Conservation (phyloP, 2,888 invertebrate species). For the Eurytoma californica region DNA sequence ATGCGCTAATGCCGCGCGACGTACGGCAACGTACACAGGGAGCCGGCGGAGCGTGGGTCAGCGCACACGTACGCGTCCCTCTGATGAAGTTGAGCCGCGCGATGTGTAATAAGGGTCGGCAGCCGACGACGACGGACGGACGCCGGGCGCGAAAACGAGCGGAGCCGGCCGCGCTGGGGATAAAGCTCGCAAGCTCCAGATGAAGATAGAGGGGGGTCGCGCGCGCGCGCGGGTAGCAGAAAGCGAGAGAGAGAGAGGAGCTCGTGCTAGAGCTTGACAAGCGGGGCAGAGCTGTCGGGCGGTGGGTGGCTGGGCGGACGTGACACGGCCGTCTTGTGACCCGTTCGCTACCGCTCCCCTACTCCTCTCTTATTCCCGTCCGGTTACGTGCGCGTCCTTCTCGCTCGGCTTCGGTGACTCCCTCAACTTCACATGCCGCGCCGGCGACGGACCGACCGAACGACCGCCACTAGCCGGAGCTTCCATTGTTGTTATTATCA, state of each 20-base stretch:
- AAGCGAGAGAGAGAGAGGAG: constrained; percentile 50
- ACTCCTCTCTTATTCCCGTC: constrained; percentile 55
- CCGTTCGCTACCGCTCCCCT: constrained; percentile 57
- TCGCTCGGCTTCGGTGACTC: constrained; percentile 59
- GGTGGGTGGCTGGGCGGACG: constrained; percentile 71
- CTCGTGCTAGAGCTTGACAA: constrained; percentile 65
- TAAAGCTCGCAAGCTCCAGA: constrained; percentile 33
- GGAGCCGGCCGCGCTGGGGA: constrained; percentile 18
- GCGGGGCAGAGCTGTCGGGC: constrained; percentile 68
- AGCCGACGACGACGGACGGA: constrained; percentile 58
- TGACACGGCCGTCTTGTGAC: constrained; percentile 74
- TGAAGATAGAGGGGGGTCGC: constrained; percentile 48
- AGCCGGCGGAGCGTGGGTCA: constrained; percentile 9
- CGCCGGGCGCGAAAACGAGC: constrained; percentile 55
- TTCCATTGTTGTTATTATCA: constrained; percentile 75
- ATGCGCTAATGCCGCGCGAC: constrained; percentile 13
- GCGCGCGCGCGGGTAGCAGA: constrained; percentile 31
- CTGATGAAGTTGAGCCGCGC: constrained; percentile 73
- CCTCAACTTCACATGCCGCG: constrained; percentile 64
- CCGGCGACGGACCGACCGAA: constrained; percentile 58
- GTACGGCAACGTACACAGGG: neutral
- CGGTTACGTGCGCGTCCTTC: constrained; percentile 52
- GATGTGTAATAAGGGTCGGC: constrained; percentile 73
- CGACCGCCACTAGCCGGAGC: constrained; percentile 61
- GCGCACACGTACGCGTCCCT: constrained; percentile 63